These are phyloP conservation scores for Alcis repandata DNA, from an alignment of 2,888 invertebrate species.

Conservation along the genomic window DNA sequence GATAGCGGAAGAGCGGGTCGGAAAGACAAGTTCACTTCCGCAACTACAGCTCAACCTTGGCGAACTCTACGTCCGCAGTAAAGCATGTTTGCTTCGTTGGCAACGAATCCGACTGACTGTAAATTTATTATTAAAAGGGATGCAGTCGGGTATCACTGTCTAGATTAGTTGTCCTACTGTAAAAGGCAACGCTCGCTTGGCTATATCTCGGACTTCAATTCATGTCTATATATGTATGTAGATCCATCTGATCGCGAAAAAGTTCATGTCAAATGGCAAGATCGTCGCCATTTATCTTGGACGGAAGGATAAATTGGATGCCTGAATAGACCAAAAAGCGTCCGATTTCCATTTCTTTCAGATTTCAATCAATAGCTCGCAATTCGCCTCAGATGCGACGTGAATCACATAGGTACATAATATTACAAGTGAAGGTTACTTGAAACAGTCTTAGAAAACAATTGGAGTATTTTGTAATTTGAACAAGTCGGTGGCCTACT, in stretches of 20 bases:
- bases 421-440: constrained; percentile 30
- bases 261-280: constrained; percentile 1
- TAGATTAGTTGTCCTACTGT: constrained; percentile 7
- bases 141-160: constrained; percentile 5
- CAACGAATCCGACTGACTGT: constrained; percentile 4
- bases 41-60: constrained; percentile 44
- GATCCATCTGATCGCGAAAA: background rate
- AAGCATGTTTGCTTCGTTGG: constrained; percentile 24
- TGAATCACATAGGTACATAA: constrained; percentile 8
- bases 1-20: constrained; percentile 68
- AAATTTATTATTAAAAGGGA: constrained; percentile 18
- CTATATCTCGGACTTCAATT: background rate
- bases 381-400: constrained; percentile 24
- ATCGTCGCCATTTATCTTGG: constrained; percentile 7
- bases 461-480: constrained; percentile 49
- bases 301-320: background rate
- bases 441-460: constrained; percentile 47
- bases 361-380: constrained; percentile 7
- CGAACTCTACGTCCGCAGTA: constrained; percentile 26
- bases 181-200: background rate
- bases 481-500: constrained; percentile 58
- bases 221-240: background rate
- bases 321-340: background rate
- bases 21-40: constrained; percentile 59
- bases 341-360: background rate